phyloP scores from a whole-genome alignment of 2,113 vertebrate genomes.

The Opisthocomus hoazin region DNA sequence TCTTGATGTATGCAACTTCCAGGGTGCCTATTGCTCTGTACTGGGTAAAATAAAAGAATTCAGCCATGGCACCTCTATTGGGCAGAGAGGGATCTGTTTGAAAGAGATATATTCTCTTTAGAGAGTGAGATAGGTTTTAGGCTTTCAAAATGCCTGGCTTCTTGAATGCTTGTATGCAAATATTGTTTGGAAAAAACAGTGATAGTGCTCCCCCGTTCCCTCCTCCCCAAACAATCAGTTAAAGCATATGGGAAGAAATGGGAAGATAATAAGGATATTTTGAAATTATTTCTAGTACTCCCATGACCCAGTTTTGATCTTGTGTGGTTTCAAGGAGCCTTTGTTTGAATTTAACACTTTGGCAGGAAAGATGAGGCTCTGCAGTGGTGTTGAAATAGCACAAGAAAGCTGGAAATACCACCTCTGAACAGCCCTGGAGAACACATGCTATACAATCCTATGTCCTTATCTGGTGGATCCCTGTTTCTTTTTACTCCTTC shows the following conservation, averaged over 20 bases:
- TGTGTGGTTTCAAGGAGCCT: slow-evolving; percentile 40
- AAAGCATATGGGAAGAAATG: slow-evolving; percentile 16
- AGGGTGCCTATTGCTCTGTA: slow-evolving; percentile 48
- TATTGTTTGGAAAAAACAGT: neutral
- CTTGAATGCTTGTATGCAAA: slow-evolving; percentile 44
- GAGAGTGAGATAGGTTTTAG: neutral
- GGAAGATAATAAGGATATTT: slow-evolving; percentile 38
- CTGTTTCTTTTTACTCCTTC: neutral
- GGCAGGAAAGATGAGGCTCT: slow-evolving; percentile 30
- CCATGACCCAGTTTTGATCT: slow-evolving; percentile 29
- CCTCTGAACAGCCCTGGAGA: neutral
- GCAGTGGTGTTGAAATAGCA: slow-evolving; percentile 25
- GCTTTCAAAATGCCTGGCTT: slow-evolving; percentile 34
- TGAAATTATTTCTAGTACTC: slow-evolving; percentile 28
- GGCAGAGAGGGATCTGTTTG: slow-evolving; percentile 35
- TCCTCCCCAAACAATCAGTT: slow-evolving; percentile 17
- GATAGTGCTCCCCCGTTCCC: neutral
- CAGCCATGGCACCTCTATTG: neutral
- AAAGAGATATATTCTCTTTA: slow-evolving; percentile 51
- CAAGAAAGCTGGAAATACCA: neutral
- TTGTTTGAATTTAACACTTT: slow-evolving; percentile 46
- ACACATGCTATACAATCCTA: neutral
- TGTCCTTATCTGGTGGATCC: neutral
- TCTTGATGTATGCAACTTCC: slow-evolving; percentile 29
- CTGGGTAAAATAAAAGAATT: slow-evolving; percentile 27